Evolutionary conservation across 2,113 vertebrate species (phyloP).

Genomic region (Pedionomus torquatus): DNA sequence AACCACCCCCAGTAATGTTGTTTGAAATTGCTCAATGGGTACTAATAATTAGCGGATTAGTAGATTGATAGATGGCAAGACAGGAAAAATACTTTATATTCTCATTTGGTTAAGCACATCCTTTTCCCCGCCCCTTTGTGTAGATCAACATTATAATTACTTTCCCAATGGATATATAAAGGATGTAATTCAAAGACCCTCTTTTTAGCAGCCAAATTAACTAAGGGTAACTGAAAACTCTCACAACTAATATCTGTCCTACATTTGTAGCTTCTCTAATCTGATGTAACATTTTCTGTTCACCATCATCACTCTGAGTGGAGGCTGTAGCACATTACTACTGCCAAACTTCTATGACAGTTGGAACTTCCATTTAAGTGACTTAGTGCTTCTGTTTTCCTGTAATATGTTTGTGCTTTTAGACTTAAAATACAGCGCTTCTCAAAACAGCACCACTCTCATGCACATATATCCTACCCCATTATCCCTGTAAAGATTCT

Average conservation of each 20-base stretch:
- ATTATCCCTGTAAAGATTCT: not conserved
- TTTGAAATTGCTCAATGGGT: not conserved
- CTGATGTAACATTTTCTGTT: not conserved
- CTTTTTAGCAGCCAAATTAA: not conserved
- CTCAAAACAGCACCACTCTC: not conserved
- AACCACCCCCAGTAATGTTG: not conserved
- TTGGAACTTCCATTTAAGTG: not conserved
- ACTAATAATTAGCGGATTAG: not conserved
- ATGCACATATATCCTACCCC: rapidly evolving
- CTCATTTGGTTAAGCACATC: not conserved
- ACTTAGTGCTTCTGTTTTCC: not conserved
- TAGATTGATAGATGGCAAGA: not conserved
- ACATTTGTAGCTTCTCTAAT: not conserved
- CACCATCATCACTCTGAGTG: not conserved
- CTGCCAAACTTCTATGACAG: not conserved
- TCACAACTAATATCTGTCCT: not conserved
- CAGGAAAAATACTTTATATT: not conserved
- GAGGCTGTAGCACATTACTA: not conserved
- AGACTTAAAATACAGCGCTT: not conserved
- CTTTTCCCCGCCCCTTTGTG: not conserved
- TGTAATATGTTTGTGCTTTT: not conserved
- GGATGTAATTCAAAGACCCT: not conserved
- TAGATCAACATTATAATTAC: not conserved
- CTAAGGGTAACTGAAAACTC: not conserved
- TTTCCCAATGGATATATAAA: not conserved